Evolutionary conservation across 2,888 invertebrate genomes (phyloP).

Genomic region (Atethmia centrago): DNA sequence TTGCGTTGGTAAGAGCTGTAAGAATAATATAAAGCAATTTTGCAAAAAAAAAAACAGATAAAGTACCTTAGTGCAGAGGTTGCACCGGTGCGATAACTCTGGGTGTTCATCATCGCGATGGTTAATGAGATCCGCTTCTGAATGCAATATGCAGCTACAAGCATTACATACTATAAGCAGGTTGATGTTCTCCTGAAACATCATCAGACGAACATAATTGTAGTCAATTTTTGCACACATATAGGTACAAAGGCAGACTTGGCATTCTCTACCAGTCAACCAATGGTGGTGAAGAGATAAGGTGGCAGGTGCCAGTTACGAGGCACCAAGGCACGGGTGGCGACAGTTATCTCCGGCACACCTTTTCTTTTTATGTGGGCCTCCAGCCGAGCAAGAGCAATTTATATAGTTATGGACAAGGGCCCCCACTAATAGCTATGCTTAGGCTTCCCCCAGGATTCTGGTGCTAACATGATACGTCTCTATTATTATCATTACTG

Average conservation of each 20-base stretch:
- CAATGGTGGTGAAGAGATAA: too few species aligned
- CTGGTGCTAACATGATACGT: background rate
- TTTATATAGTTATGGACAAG: background rate
- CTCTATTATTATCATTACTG: background rate
- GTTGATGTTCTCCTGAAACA: conserved; percentile 69
- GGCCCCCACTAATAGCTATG: background rate
- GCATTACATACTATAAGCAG: conserved; percentile 77
- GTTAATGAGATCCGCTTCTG: conserved; percentile 77
- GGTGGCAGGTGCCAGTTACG: too few species aligned
- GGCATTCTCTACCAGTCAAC: too few species aligned
- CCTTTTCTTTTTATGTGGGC: background rate
- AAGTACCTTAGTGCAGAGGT: conserved; percentile 87
- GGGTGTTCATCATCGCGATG: conserved; percentile 87
- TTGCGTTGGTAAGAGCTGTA: background rate
- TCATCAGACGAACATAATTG: conserved; percentile 13
- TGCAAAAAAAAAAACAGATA: background rate
- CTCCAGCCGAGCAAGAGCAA: background rate
- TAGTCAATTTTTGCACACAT: background rate
- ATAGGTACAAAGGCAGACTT: too few species aligned
- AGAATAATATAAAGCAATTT: background rate
- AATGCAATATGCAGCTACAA: conserved; percentile 80
- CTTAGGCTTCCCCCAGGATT: background rate
- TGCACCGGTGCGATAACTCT: conserved; percentile 87
- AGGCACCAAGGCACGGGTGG: too few species aligned
- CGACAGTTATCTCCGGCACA: background rate